phyloP scores from a whole-genome alignment of 2,113 vertebrate genomes.

The Ariopsis seemanni region DNA sequence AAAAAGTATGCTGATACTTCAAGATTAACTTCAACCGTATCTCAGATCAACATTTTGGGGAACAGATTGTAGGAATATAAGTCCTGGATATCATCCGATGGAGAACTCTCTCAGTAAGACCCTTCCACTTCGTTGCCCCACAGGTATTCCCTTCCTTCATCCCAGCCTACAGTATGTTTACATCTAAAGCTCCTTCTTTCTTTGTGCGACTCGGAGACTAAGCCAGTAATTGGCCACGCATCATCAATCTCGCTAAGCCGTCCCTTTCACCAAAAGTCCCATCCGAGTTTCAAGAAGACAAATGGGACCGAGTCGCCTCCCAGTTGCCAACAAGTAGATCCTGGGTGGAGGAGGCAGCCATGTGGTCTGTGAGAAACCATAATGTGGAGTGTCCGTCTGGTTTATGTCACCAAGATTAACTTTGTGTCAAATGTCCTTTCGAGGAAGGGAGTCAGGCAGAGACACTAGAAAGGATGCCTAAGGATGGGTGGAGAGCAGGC shows the following conservation, averaged over 20 bases:
- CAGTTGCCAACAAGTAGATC: constrained; percentile 49
- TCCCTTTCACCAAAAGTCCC: constrained; percentile 63
- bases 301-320: constrained; percentile 61
- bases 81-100: not conserved
- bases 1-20: not conserved
- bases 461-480: constrained; percentile 25
- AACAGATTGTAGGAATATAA: not conserved
- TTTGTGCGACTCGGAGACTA: constrained; percentile 64
- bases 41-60: not conserved
- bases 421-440: constrained; percentile 36
- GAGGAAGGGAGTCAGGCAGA: not conserved
- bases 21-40: not conserved
- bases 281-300: constrained; percentile 64
- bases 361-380: constrained; percentile 49
- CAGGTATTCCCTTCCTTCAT: constrained; percentile 66
- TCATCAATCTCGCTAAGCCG: constrained; percentile 73
- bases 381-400: constrained; percentile 49
- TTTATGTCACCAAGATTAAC: constrained; percentile 48
- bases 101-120: not conserved
- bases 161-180: constrained; percentile 63
- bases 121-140: constrained; percentile 21
- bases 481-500: constrained; percentile 34
- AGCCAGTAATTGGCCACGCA: constrained; percentile 77
- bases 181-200: constrained; percentile 65
- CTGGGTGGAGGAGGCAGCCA: constrained; percentile 42